Percentiles rank a stretch among this genome's conserved stretches.
Conservation (phyloP, 2,888 invertebrate genomes). For the Byasa hedistus region DNA sequence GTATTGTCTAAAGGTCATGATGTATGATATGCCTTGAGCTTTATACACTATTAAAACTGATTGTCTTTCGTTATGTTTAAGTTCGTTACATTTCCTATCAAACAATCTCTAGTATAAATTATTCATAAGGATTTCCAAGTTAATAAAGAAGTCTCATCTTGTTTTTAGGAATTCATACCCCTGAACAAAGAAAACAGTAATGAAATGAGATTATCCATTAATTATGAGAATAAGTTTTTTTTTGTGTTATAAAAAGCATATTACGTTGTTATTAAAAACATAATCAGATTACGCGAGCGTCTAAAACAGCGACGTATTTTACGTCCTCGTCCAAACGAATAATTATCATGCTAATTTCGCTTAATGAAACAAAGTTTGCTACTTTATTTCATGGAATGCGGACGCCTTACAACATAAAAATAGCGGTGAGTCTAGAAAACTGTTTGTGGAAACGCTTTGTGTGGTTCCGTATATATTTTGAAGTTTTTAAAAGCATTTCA, state of each 20-base stretch:
- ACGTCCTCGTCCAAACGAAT: constrained; percentile 45
- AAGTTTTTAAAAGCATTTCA: no score
- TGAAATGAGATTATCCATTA: constrained; percentile 26
- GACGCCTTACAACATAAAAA: constrained; percentile 45
- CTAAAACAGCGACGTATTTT: constrained; percentile 49
- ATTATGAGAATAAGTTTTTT: constrained; percentile 26
- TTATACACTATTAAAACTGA: no score
- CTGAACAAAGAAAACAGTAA: constrained; percentile 18
- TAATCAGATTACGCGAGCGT: constrained; percentile 38
- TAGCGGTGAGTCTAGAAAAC: constrained; percentile 47
- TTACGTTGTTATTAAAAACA: constrained; percentile 36
- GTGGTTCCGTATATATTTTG: constrained; percentile 6
- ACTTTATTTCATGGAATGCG: constrained; percentile 54
- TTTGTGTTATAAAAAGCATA: constrained; percentile 27
- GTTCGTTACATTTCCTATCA: not conserved
- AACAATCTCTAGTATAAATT: not conserved
- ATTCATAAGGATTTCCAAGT: not conserved
- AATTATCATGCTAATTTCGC: constrained; percentile 65
- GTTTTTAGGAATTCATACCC: constrained; percentile 12
- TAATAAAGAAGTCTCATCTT: constrained; percentile 9
- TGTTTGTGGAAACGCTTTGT: constrained; percentile 18
- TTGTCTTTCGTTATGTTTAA: not conserved
- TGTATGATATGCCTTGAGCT: no score
- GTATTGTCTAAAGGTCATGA: not conserved
- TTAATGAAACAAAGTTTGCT: constrained; percentile 54